Evolutionary conservation across 2,113 vertebrate species (phyloP).

Genomic region (Mirza zaza): DNA sequence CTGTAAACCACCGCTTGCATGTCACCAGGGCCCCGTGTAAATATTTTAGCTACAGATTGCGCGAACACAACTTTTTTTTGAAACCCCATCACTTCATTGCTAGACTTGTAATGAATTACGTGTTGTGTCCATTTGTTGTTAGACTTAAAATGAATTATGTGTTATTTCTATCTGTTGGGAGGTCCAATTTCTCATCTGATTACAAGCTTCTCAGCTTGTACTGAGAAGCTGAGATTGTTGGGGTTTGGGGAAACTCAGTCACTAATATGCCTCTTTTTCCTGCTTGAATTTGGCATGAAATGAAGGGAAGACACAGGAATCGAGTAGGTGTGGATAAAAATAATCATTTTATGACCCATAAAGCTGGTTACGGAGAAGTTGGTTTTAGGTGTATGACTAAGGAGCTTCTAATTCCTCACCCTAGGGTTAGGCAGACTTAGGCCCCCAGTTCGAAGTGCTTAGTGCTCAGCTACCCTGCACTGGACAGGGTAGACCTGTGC

Average conservation of each 20-base stretch:
- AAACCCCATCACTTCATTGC: constrained; percentile 39
- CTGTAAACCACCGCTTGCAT: constrained; percentile 50
- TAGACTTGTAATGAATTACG: constrained; percentile 42
- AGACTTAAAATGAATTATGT: not conserved
- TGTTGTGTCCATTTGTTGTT: not conserved
- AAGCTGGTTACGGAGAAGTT: not conserved
- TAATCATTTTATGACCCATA: not conserved
- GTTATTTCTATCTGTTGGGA: constrained; percentile 53
- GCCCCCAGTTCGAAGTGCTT: not conserved
- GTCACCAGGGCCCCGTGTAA: constrained; percentile 62
- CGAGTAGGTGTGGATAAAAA: not conserved
- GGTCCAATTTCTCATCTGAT: constrained; percentile 38
- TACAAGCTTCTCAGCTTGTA: constrained; percentile 9
- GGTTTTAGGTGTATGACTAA: not conserved
- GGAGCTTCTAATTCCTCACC: not conserved
- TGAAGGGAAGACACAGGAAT: not conserved
- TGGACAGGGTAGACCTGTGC: too few relatives aligned
- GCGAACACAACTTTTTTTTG: constrained; percentile 40
- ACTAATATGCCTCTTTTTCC: not conserved
- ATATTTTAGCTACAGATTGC: constrained; percentile 71
- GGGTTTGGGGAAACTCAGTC: not conserved
- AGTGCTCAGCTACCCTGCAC: not conserved
- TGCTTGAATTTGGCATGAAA: not conserved
- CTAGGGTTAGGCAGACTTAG: not conserved
- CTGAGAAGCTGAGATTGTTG: not conserved